Evolutionary conservation across 2,888 invertebrate species (phyloP).

Genomic region (Chalcosyrphus nemorum): DNA sequence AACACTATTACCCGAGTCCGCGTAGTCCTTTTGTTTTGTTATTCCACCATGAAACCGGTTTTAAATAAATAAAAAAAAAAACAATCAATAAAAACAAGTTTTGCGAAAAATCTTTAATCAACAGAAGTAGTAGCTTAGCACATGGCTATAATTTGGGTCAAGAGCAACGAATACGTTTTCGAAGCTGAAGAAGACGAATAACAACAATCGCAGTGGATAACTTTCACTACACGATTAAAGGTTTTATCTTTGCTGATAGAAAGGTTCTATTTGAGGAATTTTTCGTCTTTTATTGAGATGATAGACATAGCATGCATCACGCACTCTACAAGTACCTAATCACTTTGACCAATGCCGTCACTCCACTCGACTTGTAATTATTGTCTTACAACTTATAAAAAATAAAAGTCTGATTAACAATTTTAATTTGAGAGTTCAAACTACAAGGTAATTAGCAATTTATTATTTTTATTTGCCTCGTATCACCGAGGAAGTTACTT

Average conservation of each 20-base stretch:
- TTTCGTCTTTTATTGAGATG: too few species aligned
- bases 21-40: constrained; percentile 13
- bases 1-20: neutral
- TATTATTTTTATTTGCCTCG: neutral
- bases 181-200: neutral
- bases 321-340: neutral
- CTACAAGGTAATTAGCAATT: constrained; percentile 19
- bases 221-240: neutral
- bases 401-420: constrained; percentile 20
- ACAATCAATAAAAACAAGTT: constrained; percentile 46
- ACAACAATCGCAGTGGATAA: neutral
- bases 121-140: neutral
- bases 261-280: neutral
- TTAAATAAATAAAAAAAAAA: constrained; percentile 34
- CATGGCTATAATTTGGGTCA: constrained; percentile 51
- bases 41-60: constrained; percentile 20
- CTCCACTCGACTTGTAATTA: constrained; percentile 20
- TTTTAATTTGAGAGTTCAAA: constrained; percentile 51
- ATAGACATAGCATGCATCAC: constrained; percentile 24
- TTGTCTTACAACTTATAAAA: neutral
- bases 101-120: neutral
- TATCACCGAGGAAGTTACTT: neutral
- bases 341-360: constrained; percentile 1
- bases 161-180: constrained; percentile 46
- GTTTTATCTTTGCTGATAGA: neutral